These are phyloP conservation scores for Symphodus melops DNA, from an alignment of 2,113 vertebrate genomes.

Conservation along the genomic window DNA sequence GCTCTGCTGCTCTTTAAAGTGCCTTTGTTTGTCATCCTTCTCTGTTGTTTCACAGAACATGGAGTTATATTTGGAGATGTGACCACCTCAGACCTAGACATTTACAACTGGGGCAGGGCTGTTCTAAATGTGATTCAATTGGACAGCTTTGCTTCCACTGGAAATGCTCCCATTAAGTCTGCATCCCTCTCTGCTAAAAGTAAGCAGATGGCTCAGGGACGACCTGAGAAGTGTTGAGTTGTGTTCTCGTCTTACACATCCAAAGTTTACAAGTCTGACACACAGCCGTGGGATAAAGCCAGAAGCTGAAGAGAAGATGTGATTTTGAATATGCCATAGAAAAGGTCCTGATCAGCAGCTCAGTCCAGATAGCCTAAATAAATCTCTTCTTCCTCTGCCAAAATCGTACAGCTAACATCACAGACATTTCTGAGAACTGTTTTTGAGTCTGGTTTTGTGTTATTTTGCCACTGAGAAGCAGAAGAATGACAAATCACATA, in stretches of 20 bases:
- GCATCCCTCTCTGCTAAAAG: constrained; percentile 39
- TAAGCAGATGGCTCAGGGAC: constrained; percentile 44
- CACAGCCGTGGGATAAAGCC: background rate
- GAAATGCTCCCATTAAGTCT: constrained; percentile 52
- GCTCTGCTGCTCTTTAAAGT: constrained; percentile 18
- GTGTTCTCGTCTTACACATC: background rate
- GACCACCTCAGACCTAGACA: constrained; percentile 54
- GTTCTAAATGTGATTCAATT: constrained; percentile 58
- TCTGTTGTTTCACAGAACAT: constrained; percentile 55
- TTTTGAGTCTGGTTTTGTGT: background rate
- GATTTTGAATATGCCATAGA: background rate
- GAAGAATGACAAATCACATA: too few species aligned
- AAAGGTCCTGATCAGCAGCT: too few species aligned
- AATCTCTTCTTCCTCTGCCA: background rate
- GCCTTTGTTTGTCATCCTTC: constrained; percentile 41
- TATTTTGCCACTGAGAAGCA: background rate
- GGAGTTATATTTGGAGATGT: constrained; percentile 68
- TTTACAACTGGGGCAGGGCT: constrained; percentile 47
- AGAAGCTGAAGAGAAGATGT: background rate
- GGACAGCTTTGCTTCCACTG: constrained; percentile 65
- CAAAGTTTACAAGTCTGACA: background rate
- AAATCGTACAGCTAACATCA: background rate
- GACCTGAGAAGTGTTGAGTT: constrained; percentile 46
- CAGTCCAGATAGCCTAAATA: background rate
- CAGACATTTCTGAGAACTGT: background rate